These are phyloP conservation scores for Drosophila nr. perissopoda DNA, from an alignment of 2,888 invertebrate species.

Conservation along the genomic window DNA sequence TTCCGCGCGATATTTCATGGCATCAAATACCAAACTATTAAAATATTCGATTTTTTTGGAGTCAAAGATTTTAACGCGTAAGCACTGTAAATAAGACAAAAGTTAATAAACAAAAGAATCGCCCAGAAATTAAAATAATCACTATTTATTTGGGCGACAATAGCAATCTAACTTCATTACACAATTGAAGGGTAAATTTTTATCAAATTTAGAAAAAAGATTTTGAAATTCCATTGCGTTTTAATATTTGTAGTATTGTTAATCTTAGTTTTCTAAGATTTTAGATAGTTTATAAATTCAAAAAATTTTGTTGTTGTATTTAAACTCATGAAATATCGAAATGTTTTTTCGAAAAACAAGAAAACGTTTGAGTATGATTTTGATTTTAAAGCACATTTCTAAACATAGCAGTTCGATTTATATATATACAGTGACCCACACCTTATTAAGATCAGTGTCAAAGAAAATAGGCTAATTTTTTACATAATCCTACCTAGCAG, in stretches of 20 bases:
- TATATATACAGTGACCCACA: too few relatives aligned
- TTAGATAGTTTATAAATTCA: neutral
- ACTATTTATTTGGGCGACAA: neutral
- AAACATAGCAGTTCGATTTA: neutral
- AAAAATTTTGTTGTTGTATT: neutral
- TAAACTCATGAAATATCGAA: too few relatives aligned
- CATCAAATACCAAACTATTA: slow-evolving; percentile 82
- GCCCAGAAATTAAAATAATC: neutral
- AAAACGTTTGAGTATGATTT: neutral
- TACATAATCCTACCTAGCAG: too few relatives aligned
- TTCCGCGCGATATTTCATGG: slow-evolving; percentile 85
- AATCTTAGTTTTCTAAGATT: neutral
- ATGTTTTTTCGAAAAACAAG: too few relatives aligned
- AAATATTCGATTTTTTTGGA: slow-evolving; percentile 83
- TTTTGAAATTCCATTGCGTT: neutral
- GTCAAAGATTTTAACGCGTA: slow-evolving; percentile 81
- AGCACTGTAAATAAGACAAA: slow-evolving; percentile 17
- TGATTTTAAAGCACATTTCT: neutral
- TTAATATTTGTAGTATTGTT: neutral
- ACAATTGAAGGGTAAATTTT: too few relatives aligned
- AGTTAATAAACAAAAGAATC: neutral
- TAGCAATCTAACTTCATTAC: neutral
- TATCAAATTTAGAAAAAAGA: too few relatives aligned
- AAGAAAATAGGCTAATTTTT: too few relatives aligned
- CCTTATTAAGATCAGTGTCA: too few relatives aligned